phyloP scores from a whole-genome alignment of 1,140 invertebrate genomes.

The Bombus terrestris region DNA sequence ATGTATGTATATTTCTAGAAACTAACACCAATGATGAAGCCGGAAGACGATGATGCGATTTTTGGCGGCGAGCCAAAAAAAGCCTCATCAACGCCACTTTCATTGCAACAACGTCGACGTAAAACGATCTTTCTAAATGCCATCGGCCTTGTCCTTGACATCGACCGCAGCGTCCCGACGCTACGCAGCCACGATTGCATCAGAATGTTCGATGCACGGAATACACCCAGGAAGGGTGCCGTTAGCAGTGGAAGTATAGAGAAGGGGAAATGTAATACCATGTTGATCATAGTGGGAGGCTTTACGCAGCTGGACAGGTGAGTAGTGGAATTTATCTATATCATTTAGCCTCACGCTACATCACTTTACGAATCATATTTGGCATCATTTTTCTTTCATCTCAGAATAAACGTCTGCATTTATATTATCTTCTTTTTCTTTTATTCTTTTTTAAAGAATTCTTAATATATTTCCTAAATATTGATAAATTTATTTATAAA shows the following conservation, averaged over 20 bases:
- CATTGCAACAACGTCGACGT: slow-evolving; percentile 55
- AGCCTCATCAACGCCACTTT: slow-evolving; percentile 54
- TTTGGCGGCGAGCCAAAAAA: slow-evolving; percentile 36
- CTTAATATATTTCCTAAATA: background rate
- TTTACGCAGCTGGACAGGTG: slow-evolving; percentile 17
- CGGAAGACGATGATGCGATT: slow-evolving; percentile 26
- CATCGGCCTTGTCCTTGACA: slow-evolving; percentile 80
- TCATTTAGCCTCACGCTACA: background rate
- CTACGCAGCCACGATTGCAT: slow-evolving; percentile 78
- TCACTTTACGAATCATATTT: background rate
- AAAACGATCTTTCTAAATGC: slow-evolving; percentile 60
- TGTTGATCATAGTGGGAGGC: background rate
- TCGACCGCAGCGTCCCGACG: slow-evolving; percentile 80
- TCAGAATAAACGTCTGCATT: background rate
- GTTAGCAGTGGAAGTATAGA: background rate
- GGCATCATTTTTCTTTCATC: background rate
- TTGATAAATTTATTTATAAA: slow-evolving; percentile 1
- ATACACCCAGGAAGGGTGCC: slow-evolving; percentile 57
- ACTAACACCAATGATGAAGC: background rate
- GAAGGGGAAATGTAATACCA: background rate
- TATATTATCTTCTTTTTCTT: background rate
- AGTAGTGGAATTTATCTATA: background rate
- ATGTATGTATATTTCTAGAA: background rate
- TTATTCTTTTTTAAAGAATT: background rate
- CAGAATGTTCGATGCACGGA: slow-evolving; percentile 72